Base-by-base conservation (phyloP, 2,113 vertebrate species). In the Nannobrachium achirus region DNA sequence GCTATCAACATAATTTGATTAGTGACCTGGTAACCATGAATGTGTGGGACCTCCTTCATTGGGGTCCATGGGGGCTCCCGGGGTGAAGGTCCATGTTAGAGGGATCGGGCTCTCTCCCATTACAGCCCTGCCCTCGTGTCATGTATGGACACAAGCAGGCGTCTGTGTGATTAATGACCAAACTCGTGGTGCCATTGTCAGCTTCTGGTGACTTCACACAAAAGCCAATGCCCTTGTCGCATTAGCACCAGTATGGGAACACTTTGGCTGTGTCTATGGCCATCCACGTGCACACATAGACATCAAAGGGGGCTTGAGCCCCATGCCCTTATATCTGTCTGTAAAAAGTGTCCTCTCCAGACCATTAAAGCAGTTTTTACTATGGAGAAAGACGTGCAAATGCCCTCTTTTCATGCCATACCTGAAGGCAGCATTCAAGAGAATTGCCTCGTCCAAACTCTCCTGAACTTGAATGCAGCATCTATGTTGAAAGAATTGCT, bases 1-100 rank as follows among this genome's bases (percentile, higher is more conserved):
- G 79, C 81, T 84, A 89, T 93, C 87, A 85, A 75, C 72, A 80
- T 93, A 88, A 93, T 93, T 91, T 87, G 88, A 91, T 93, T 92
- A 88, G 88, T 92, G 91, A 92, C 89, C 89, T 89, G 78, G 84
- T 88, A 84, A 84, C 88, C 66, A 72, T 88, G 86, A 85, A 83
- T 87, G 87, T 71, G 77, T 63, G 63, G 77, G 86, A 81, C 79
- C 86, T 86, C 84, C n/a, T 88, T 86, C 79, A 77, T 91, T 87
- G 81, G 79, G 80, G 86, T 88, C 86, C 78, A 69, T 52, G 56
- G 84, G 79, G 81, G 63, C 57, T 88, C 75, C 62, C 25, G 72
- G 81, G 85, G 84, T 63, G 79, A 78, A 65, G 73, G 81, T 68
- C 87, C 73, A 58, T 79, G 83, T 80, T 88, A 57, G 52, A 50